Base-by-base conservation (phyloP, 2,888 invertebrate genomes). In the Blastobasis lacticolella region DNA sequence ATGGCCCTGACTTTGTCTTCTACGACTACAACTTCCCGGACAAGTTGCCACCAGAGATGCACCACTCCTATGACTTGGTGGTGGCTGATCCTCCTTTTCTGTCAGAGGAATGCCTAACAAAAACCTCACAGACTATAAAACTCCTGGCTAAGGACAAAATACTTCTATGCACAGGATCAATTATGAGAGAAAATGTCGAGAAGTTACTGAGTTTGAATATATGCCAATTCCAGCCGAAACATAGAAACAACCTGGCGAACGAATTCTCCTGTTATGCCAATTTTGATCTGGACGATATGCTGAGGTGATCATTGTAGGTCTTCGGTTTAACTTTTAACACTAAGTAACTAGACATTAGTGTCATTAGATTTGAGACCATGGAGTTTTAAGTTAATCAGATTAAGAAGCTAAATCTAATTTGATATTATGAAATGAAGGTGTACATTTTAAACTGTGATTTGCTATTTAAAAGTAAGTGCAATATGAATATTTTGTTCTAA, bases 31-130 rank as follows among this genome's bases (percentile, higher is more conserved):
- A 95, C 64, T 76, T 84, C 8, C 96, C 96, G 0, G 88, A 94
- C 8, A 90, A 91, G 48, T 67, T 95, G 9, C 92, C 93, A 0
- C 72, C 86, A 40, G 91, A 93, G 8, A 80, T 92, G 9, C 63
- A 84, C 1, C 81, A 83, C 36, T 73, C 84, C 46, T 97, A 93
- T 75, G 95, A 97, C 78, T 73, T 98, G 37, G 94, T 98, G 1
- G 89, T 99, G 50, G 96, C 94, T 0, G 98, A 99, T 84, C 98
- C 99, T 1, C 99, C 99, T 0, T 98, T 98, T 80, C 88, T 99
- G 4, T 94, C 97, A 0, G 94, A 96, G 62, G 98, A 98, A 74
- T 98, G 98, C 78, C 89, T 98, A 48, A 90, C 91, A 1, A 97
- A 97, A 86, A 94, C 94, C 0, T 91, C 95, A 0, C 81, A 91